Conservation (phyloP, 2,888 invertebrate genomes). For the Clitarchus hookeri region DNA sequence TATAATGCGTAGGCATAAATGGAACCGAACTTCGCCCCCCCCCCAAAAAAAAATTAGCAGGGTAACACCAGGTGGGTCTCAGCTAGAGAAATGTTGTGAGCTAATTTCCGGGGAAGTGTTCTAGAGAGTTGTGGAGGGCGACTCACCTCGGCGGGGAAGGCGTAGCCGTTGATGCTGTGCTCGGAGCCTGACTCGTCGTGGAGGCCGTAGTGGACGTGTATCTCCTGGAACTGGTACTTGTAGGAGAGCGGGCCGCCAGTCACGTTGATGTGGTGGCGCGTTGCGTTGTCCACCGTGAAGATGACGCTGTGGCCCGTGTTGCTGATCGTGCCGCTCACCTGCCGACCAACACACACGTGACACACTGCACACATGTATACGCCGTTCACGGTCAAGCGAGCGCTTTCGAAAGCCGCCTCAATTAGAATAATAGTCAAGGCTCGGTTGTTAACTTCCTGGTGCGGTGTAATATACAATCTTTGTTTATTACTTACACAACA, state of each 20-base stretch:
- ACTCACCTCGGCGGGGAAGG: conserved; percentile 96
- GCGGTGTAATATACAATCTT: no score
- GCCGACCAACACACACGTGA: conserved; percentile 45
- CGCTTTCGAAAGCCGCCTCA: no score
- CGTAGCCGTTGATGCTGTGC: conserved; percentile 93
- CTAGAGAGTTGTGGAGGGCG: not conserved
- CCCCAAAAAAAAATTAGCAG: no score
- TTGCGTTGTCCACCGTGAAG: conserved; percentile 86
- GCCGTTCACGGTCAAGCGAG: no score
- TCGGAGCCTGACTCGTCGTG: conserved; percentile 94
- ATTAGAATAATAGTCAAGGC: not conserved
- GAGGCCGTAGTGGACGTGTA: conserved; percentile 92
- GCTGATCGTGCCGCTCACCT: conserved; percentile 88
- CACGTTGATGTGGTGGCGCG: conserved; percentile 85
- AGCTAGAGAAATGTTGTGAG: no score
- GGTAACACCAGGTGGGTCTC: no score
- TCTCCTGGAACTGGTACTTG: conserved; percentile 92
- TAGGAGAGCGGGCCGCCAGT: conserved; percentile 96
- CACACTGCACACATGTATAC: not conserved
- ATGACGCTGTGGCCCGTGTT: conserved; percentile 96
- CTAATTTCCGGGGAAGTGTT: no score
- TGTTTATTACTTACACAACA: no score
- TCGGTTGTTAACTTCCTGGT: no score
- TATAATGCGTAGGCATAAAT: no score
- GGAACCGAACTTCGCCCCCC: no score